Conservation (phyloP, 2,888 invertebrate species). For the Ceramica pisi region DNA sequence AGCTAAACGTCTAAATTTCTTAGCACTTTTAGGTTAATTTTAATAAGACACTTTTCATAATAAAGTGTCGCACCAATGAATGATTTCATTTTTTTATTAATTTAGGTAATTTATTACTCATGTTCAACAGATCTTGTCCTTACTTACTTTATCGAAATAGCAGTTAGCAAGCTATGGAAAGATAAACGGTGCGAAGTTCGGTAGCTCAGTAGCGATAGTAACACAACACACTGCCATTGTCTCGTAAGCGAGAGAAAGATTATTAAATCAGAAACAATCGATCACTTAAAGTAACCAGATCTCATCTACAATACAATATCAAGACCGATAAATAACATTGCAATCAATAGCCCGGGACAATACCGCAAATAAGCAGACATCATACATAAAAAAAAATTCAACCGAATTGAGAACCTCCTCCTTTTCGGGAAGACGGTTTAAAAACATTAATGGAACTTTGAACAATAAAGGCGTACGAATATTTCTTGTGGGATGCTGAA, state of each 20-base stretch:
- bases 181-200: conserved; percentile 3
- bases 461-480: conserved; percentile 23
- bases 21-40: too few species aligned
- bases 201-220: background rate
- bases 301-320: conserved; percentile 50
- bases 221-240: conserved; percentile 39
- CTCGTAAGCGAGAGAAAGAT: conserved; percentile 46
- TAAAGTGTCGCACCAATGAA: too few species aligned
- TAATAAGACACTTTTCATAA: too few species aligned
- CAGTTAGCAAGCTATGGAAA: background rate
- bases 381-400: too few species aligned
- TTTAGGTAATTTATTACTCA: background rate
- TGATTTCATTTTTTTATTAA: too few species aligned
- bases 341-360: conserved; percentile 40
- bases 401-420: too few species aligned
- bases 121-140: background rate
- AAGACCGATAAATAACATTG: conserved; percentile 35
- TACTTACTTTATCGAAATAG: background rate
- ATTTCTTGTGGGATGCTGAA: conserved; percentile 23
- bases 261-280: conserved; percentile 51
- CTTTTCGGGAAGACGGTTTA: too few species aligned
- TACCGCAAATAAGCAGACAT: conserved; percentile 35
- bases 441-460: conserved; percentile 32
- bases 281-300: conserved; percentile 54
- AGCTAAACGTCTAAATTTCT: too few species aligned